These are phyloP conservation scores for Phrynocephalus versicolor DNA, from an alignment of 2,113 vertebrate genomes.

Conservation along the genomic window DNA sequence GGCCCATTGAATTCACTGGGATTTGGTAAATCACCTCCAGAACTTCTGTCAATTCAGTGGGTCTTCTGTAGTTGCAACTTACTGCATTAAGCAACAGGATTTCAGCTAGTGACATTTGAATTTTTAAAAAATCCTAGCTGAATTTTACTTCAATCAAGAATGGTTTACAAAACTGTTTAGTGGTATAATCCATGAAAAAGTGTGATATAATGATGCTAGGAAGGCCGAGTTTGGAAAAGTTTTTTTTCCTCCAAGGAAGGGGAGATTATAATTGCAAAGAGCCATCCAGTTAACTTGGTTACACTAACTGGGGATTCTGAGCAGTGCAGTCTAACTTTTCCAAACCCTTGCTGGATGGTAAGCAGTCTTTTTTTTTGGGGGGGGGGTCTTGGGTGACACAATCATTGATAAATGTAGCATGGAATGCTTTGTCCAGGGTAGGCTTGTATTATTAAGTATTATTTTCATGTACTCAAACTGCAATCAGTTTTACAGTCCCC, in stretches of 20 bases:
- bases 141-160: neutral
- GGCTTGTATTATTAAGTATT: accelerated
- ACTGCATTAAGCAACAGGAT: neutral
- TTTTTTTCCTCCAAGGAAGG: too few relatives aligned
- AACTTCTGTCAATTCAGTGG: too few relatives aligned
- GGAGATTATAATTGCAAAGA: too few relatives aligned
- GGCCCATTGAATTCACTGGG: too few relatives aligned
- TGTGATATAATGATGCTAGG: neutral
- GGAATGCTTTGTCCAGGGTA: accelerated
- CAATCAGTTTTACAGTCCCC: neutral
- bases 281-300: too few relatives aligned
- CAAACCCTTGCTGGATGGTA: too few relatives aligned
- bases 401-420: too few relatives aligned
- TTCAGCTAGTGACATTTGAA: neutral
- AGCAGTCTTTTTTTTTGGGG: neutral
- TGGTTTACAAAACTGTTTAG: neutral
- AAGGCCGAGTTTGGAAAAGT: too few relatives aligned
- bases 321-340: too few relatives aligned
- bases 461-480: neutral
- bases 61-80: neutral
- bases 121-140: neutral
- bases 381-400: too few relatives aligned
- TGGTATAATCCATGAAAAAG: neutral
- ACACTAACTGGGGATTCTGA: too few relatives aligned
- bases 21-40: too few relatives aligned